Conservation (phyloP, 2,888 invertebrate genomes). For the Dasypolia templi region DNA sequence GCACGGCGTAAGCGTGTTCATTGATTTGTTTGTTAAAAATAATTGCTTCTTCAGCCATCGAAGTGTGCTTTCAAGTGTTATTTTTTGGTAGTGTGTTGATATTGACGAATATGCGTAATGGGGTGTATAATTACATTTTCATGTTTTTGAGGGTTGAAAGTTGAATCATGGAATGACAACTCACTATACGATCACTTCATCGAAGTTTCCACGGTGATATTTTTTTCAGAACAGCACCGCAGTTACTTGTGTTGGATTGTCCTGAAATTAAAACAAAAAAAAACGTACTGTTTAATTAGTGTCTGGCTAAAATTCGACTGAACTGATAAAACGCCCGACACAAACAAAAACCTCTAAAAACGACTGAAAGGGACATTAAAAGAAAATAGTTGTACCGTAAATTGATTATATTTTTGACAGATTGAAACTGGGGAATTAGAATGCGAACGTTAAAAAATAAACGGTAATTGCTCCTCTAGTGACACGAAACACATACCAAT, state of each 20-base stretch:
- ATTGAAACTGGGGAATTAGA: too few species aligned
- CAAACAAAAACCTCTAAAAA: too few species aligned
- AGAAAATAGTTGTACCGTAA: too few species aligned
- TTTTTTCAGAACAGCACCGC: not conserved
- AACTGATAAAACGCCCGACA: too few species aligned
- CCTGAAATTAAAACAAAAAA: not conserved
- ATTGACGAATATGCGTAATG: constrained; percentile 56
- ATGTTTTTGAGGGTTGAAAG: constrained; percentile 27
- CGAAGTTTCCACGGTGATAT: not conserved
- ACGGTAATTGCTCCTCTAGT: too few species aligned
- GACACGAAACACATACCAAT: not conserved
- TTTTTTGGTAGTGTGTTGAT: constrained; percentile 47
- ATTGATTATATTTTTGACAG: too few species aligned
- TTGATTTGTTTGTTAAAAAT: constrained; percentile 70
- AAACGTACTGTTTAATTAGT: not conserved
- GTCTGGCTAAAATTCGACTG: too few species aligned
- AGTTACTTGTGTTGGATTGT: not conserved
- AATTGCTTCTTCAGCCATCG: constrained; percentile 62
- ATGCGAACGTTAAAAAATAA: too few species aligned
- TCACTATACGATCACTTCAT: not conserved
- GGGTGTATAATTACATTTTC: constrained; percentile 58
- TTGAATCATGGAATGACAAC: not conserved
- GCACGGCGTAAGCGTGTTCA: constrained; percentile 56
- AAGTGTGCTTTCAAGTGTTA: constrained; percentile 51
- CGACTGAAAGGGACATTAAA: too few species aligned